These are phyloP conservation scores for Charanyca ferruginea DNA, from an alignment of 2,888 invertebrate species.

Conservation along the genomic window DNA sequence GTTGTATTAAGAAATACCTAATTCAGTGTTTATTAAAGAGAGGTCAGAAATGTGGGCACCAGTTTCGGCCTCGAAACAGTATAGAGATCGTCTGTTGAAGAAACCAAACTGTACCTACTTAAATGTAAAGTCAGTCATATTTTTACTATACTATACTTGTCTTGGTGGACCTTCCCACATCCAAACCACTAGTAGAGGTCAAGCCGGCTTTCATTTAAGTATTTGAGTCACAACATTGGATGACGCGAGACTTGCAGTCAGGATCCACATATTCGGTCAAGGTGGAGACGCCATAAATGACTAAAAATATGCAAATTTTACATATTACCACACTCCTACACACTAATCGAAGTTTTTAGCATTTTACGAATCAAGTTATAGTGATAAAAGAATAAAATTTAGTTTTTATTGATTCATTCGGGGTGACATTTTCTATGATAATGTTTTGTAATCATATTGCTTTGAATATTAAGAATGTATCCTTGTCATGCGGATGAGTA, in stretches of 20 bases:
- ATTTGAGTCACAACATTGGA: conserved; percentile 73
- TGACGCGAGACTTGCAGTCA: conserved; percentile 76
- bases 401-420: conserved; percentile 36
- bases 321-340: conserved; percentile 44
- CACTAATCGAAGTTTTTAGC: conserved; percentile 16
- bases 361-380: conserved; percentile 33
- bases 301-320: conserved; percentile 58
- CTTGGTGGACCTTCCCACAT: not conserved
- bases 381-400: conserved; percentile 25
- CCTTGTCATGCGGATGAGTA: not conserved
- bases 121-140: not conserved
- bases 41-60: no score
- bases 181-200: conserved; percentile 69
- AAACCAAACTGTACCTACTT: not conserved
- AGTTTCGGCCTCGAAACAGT: not conserved
- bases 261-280: conserved; percentile 86
- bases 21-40: not conserved
- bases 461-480: not conserved
- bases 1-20: not conserved
- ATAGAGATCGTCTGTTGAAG: not conserved
- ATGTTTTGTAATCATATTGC: conserved; percentile 17
- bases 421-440: conserved; percentile 20
- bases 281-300: conserved; percentile 68
- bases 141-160: not conserved
- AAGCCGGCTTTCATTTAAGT: conserved; percentile 79